phyloP scores from a whole-genome alignment of 2,797 vertebrate genomes.

The Enteromius thamalakanensis region DNA sequence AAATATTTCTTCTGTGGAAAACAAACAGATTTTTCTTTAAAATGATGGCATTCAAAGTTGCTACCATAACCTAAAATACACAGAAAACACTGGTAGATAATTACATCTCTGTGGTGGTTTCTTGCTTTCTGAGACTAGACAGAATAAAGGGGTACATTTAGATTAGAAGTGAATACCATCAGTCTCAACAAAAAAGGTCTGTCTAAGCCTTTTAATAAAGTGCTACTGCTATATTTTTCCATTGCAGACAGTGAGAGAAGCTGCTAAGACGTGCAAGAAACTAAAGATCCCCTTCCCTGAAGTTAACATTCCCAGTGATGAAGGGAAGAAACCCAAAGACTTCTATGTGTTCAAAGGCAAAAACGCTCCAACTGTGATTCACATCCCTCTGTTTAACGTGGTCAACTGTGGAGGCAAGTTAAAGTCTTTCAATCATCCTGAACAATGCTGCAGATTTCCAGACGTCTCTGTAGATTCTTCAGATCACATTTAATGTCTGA shows the following conservation, averaged over 20 bases:
- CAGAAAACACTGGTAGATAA: not conserved
- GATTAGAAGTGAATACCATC: not conserved
- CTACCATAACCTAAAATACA: not conserved
- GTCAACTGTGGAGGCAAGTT: constrained; percentile 31
- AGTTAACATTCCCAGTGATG: not conserved
- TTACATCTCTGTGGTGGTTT: not conserved
- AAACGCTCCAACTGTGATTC: constrained; percentile 28
- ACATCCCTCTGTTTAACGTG: constrained; percentile 43
- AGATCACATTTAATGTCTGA: too few species aligned
- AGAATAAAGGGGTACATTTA: not conserved
- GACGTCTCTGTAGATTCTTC: too few species aligned
- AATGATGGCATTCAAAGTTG: not conserved
- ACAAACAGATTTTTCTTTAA: not conserved
- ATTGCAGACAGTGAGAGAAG: not conserved
- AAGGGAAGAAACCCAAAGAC: not conserved
- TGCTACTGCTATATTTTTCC: not conserved
- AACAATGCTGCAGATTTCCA: too few species aligned
- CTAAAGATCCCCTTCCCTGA: constrained; percentile 21
- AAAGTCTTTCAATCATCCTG: not conserved
- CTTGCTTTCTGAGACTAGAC: not conserved
- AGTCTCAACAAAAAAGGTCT: not conserved
- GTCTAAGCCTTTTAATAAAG: not conserved
- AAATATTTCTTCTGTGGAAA: not conserved
- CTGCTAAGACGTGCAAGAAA: not conserved
- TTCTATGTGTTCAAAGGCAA: constrained; percentile 33